Conservation (phyloP, 2,113 vertebrate genomes). For the Etia nguti region DNA sequence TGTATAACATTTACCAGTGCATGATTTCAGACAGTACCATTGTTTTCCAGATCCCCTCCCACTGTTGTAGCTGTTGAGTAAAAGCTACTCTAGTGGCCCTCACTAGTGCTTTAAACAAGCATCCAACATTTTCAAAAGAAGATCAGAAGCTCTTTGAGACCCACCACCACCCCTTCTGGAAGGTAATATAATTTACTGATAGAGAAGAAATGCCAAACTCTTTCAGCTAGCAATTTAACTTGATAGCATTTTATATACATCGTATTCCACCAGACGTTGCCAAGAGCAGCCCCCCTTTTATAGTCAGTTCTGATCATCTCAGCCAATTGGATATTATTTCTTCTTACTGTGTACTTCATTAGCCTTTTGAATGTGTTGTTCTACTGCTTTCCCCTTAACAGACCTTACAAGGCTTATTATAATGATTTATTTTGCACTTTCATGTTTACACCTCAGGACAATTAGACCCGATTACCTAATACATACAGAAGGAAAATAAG, state of each 20-base stretch:
- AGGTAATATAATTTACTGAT: neutral
- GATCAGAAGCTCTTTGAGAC: neutral
- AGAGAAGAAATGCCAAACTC: neutral
- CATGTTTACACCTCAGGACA: conserved; percentile 50
- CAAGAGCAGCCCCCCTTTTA: neutral
- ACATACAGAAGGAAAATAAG: neutral
- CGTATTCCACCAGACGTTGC: neutral
- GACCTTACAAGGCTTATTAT: conserved; percentile 9
- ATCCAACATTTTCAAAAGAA: neutral
- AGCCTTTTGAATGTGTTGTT: neutral
- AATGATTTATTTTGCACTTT: conserved; percentile 37
- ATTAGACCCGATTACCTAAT: conserved; percentile 30
- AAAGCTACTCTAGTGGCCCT: neutral
- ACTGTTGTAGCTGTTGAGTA: neutral
- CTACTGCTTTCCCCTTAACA: neutral
- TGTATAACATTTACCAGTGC: neutral
- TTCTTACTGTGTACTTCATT: neutral
- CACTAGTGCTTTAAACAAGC: neutral
- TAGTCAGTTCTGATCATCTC: neutral
- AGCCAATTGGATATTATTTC: neutral
- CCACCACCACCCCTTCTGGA: neutral
- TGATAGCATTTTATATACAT: neutral
- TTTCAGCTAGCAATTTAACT: neutral
- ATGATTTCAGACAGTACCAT: neutral
- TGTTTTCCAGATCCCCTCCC: neutral